Evolutionary conservation across 2,888 invertebrate genomes (phyloP).

Genomic region (Thera britannica): DNA sequence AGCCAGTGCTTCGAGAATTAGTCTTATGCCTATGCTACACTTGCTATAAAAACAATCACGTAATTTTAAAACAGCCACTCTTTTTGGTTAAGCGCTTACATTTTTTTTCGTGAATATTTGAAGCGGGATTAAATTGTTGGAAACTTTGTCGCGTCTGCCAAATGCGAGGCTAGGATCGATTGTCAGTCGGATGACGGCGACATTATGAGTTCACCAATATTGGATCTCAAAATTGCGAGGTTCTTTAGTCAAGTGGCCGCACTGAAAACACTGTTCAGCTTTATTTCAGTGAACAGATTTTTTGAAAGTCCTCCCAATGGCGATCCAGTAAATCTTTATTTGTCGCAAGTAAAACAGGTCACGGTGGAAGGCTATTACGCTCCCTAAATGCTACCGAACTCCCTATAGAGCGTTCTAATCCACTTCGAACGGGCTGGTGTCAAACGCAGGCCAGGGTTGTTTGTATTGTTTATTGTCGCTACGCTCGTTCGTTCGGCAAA

Average conservation of each 20-base stretch:
- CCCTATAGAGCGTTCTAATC: slow-evolving; percentile 82
- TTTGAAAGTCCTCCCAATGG: slow-evolving; percentile 71
- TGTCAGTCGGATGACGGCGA: slow-evolving; percentile 59
- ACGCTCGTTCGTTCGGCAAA: slow-evolving; percentile 76
- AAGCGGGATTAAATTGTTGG: slow-evolving; percentile 73
- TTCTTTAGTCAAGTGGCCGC: slow-evolving; percentile 63
- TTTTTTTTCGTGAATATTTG: slow-evolving; percentile 68
- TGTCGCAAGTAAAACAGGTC: slow-evolving; percentile 84
- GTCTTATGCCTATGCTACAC: slow-evolving; percentile 27
- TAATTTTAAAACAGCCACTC: slow-evolving; percentile 29
- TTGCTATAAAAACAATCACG: slow-evolving; percentile 37
- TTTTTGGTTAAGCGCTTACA: slow-evolving; percentile 51
- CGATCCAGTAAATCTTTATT: slow-evolving; percentile 83
- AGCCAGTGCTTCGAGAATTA: slow-evolving; percentile 6
- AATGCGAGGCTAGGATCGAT: slow-evolving; percentile 61
- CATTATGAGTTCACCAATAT: slow-evolving; percentile 54
- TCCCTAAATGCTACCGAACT: slow-evolving; percentile 83
- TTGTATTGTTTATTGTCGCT: slow-evolving; percentile 85
- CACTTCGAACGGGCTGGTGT: slow-evolving; percentile 83
- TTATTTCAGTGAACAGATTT: slow-evolving; percentile 72
- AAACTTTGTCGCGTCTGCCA: slow-evolving; percentile 69
- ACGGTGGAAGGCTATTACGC: slow-evolving; percentile 82
- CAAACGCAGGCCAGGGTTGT: slow-evolving; percentile 83
- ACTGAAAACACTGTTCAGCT: slow-evolving; percentile 78
- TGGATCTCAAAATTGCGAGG: slow-evolving; percentile 50